Evolutionary conservation across 2,888 invertebrate genomes (phyloP).

Genomic region (Brachyopa scutellaris): DNA sequence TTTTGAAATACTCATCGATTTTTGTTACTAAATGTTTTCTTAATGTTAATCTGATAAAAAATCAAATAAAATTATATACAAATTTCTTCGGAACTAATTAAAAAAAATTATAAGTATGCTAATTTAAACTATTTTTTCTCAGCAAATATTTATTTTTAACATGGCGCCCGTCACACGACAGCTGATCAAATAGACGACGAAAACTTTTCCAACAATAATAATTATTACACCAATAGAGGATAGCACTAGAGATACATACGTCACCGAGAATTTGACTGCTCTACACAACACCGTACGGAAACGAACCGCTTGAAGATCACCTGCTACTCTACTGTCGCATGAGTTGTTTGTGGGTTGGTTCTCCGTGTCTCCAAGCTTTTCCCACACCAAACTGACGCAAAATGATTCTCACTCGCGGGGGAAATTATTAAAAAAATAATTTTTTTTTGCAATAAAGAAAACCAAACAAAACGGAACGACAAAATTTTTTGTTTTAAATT

Average conservation of each 20-base stretch:
- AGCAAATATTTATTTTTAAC: slow-evolving; percentile 10
- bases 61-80: no score
- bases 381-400: slow-evolving; percentile 29
- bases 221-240: background rate
- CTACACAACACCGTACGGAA: background rate
- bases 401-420: slow-evolving; percentile 13
- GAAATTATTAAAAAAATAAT: slow-evolving; percentile 17
- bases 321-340: slow-evolving; percentile 7
- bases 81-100: background rate
- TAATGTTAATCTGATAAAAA: background rate
- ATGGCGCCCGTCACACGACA: slow-evolving; percentile 27
- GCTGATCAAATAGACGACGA: slow-evolving; percentile 30
- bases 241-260: slow-evolving; percentile 25
- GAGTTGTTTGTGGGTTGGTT: slow-evolving; percentile 1
- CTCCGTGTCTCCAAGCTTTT: slow-evolving; percentile 34
- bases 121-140: background rate
- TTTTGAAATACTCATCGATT: no score
- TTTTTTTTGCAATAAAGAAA: slow-evolving; percentile 12
- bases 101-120: no score
- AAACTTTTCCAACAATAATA: slow-evolving; percentile 4
- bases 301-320: slow-evolving; percentile 17
- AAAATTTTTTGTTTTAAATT: slow-evolving; percentile 13
- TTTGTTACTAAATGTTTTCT: no score
- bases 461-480: slow-evolving; percentile 9
- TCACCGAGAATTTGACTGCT: slow-evolving; percentile 21